Conservation (phyloP, 37 sponge, comb jelly and placozoan species). For the Hormiphora californensis region DNA sequence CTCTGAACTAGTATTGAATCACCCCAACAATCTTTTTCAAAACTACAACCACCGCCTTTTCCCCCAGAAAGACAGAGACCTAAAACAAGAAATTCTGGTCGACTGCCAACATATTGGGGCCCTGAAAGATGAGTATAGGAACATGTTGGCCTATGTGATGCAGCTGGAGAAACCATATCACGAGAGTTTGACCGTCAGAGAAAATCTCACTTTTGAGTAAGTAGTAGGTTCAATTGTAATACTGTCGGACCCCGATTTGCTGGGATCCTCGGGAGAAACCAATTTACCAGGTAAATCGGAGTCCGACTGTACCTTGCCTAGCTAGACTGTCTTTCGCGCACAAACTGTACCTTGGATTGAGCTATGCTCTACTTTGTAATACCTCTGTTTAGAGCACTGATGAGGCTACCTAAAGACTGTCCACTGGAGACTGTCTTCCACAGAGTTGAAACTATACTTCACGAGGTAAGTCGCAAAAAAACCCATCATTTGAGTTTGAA, state of each 20-base stretch:
- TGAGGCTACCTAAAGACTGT: constrained; percentile 10
- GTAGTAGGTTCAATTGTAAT: too few relatives aligned
- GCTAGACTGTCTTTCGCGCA: too few relatives aligned
- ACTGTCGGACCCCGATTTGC: too few relatives aligned
- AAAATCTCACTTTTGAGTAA: constrained; percentile 9
- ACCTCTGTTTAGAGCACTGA: constrained; percentile 12
- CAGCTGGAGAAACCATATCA: constrained; percentile 24
- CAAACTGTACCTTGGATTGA: too few relatives aligned
- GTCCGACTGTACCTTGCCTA: too few relatives aligned
- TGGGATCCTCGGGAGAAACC: too few relatives aligned
- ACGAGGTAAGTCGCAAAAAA: background rate
- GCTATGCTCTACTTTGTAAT: too few relatives aligned
- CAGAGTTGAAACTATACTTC: background rate
- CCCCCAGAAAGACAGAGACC: too few relatives aligned
- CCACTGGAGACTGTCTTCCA: background rate
- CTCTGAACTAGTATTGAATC: too few relatives aligned
- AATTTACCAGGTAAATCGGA: too few relatives aligned
- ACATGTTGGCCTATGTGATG: constrained; percentile 1
- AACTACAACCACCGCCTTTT: too few relatives aligned
- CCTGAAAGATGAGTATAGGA: background rate
- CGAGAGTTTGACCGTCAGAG: constrained; percentile 2
- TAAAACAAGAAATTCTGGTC: background rate
- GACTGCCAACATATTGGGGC: background rate
- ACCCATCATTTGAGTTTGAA: background rate
- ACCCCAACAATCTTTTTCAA: too few relatives aligned